phyloP scores from a whole-genome alignment of 2,113 vertebrate species.

The Megaleporinus macrocephalus region DNA sequence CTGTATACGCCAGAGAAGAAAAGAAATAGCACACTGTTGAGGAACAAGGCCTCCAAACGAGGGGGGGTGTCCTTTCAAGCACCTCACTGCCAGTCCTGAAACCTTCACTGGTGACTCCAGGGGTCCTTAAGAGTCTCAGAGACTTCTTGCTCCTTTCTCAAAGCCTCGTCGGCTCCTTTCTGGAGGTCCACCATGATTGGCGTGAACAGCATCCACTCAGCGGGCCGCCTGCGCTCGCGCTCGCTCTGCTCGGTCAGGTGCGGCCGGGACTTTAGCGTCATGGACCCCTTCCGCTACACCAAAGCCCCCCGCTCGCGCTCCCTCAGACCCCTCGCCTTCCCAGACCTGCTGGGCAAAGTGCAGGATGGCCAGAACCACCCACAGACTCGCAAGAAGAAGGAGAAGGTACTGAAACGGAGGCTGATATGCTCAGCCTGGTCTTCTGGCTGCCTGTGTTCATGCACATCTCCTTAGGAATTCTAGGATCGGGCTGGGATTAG shows the following conservation, averaged over 20 bases:
- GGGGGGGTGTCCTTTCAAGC: not conserved
- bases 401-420: conserved; percentile 57
- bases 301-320: conserved; percentile 91
- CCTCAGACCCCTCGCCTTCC: conserved; percentile 91
- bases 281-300: conserved; percentile 89
- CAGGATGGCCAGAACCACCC: conserved; percentile 83
- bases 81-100: not conserved
- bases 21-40: not conserved
- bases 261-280: conserved; percentile 86
- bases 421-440: not conserved
- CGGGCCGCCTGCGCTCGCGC: conserved; percentile 87
- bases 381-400: conserved; percentile 87
- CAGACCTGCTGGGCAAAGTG: conserved; percentile 87
- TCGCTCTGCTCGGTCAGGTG: conserved; percentile 93
- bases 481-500: too few relatives aligned
- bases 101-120: not conserved
- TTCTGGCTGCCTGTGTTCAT: too few relatives aligned
- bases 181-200: conserved; percentile 84
- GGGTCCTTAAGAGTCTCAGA: not conserved
- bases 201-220: conserved; percentile 93
- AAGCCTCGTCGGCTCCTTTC: not conserved
- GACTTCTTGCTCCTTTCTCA: not conserved
- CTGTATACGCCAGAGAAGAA: not conserved
- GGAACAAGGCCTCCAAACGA: not conserved
- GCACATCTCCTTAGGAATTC: too few relatives aligned